phyloP scores from a whole-genome alignment of 2,888 invertebrate species.

The Scaptomyza tumidula region DNA sequence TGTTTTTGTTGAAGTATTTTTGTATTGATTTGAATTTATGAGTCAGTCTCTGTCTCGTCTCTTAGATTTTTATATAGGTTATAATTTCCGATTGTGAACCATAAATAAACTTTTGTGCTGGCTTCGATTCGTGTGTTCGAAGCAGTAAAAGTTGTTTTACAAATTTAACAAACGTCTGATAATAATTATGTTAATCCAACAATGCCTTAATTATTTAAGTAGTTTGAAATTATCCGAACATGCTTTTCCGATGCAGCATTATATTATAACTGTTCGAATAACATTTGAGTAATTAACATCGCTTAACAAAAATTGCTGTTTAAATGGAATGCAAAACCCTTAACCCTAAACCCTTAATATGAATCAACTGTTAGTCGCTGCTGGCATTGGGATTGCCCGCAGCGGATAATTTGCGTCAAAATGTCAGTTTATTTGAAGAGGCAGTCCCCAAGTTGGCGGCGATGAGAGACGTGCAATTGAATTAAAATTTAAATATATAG shows the following conservation, averaged over 20 bases:
- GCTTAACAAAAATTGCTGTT: background rate
- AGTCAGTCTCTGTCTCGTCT: constrained; percentile 33
- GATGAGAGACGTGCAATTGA: constrained; percentile 74
- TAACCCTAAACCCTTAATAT: constrained; percentile 11
- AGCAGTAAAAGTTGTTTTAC: no score
- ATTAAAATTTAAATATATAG: constrained; percentile 78
- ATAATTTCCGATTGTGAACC: constrained; percentile 35
- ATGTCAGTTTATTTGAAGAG: constrained; percentile 75
- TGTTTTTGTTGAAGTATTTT: constrained; percentile 8
- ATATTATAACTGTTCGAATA: no score
- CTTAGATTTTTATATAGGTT: constrained; percentile 42
- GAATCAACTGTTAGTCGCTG: constrained; percentile 49
- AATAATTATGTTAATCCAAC: no score
- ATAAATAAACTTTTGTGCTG: no score
- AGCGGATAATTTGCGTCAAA: constrained; percentile 77
- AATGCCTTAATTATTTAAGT: no score
- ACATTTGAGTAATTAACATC: background rate
- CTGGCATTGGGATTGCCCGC: constrained; percentile 52
- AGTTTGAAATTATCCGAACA: no score
- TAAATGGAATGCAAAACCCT: constrained; percentile 5
- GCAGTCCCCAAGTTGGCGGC: constrained; percentile 35
- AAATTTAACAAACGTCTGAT: background rate
- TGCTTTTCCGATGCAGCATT: background rate
- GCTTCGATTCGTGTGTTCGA: no score
- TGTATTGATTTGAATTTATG: constrained; percentile 54